Evolutionary conservation across 2,888 invertebrate species (phyloP), one percentile per base, ranked within the genome.

Genomic region (Galeopsomyia nigrocyanea): DNA sequence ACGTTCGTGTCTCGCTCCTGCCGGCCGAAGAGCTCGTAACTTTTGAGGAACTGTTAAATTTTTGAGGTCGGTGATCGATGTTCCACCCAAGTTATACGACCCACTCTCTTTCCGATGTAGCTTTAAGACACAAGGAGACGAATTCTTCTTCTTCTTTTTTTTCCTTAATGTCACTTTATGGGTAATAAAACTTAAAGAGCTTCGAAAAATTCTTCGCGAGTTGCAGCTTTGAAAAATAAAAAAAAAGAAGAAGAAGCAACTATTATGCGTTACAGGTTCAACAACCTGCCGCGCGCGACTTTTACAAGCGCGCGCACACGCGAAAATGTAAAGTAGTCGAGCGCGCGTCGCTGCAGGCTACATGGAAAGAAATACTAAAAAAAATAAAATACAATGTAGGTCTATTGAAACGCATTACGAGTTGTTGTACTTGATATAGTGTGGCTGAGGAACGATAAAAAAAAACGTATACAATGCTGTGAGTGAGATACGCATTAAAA

Each of bases 251-350:
- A 58, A 10, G n/a, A 26, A 26, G 5, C 5, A 26, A 26, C 26
- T 39, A 39, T 39, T 39, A 39, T 39, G 10, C 56, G 50, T 47
- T 53, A 26, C n/a, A 47, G 17, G 16, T 22, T 51, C 21, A 60
- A 26, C 50, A 50, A 49, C 49, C 61, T 17, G n/a, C 61, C 61
- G 76, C 65, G 68, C 22, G 56, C 70, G 26, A 55, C 53, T 70
- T 67, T 55, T 26, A 26, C 22, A 77, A 79, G 67, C 77, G 77
- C 76, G 77, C 16, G 50, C 5, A 51, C 77, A 76, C 76, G 77
- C 16, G 50, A 17, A 51, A 51, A 51, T 51, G 17, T 19, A 51
- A 51, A 17, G 51, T 19, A 51, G 51, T 39, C 39, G 10, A 79
- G 74, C 58, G n/a, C 47, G 21, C 39, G 26, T 26, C 26, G 22